Base-by-base conservation (phyloP, 2,113 vertebrate genomes). In the Tragelaphus scriptus region DNA sequence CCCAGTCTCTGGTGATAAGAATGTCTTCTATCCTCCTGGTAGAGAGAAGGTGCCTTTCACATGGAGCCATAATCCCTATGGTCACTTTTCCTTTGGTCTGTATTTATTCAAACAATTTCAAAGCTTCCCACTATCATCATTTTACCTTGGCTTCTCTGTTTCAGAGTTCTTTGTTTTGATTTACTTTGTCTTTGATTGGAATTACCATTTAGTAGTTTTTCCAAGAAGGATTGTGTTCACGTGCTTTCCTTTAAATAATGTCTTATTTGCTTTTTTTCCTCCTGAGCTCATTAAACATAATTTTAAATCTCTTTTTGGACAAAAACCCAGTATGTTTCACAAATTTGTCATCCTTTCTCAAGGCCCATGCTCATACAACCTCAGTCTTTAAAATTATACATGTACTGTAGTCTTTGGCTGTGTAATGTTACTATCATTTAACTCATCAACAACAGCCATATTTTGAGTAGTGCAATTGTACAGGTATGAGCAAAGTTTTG, bases 21-120 rank as follows among this genome's bases (percentile, higher is more conserved):
- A 58, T 81, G 58, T 51, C 56, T 56, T 87, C 84, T 68, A 3
- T 51, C 30, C 58, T 44, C 17, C 26, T 92, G 40, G 47, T 55
- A 51, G 13, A 92, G 40, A 81, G 36, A 95, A 11, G 28, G 25
- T 32, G 47, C 3, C 17, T 82, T 88, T 88, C n/a, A 71, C 75
- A 26, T 59, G 30, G 53, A 47, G 25, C 30, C 49, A 11, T 49
- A 87, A 59, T 92, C 11, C 28, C 63, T 44, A 16, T 59, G 75
- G 40, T n/a, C 88, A 88, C 91, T 93, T 93, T 65, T 47, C 15
- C 25, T 85, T 88, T 61, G 8, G 21, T 91, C 26, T 80, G 49
- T 90, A 89, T 44, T 85, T 94, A 56, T 47, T 44, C 77, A 93
- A 90, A 77, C 94, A 92, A 85, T 87, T 87, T 90, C 49, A 94